These are phyloP conservation scores for Perccottus glenii DNA, from an alignment of 2,113 vertebrate species.

Conservation along the genomic window DNA sequence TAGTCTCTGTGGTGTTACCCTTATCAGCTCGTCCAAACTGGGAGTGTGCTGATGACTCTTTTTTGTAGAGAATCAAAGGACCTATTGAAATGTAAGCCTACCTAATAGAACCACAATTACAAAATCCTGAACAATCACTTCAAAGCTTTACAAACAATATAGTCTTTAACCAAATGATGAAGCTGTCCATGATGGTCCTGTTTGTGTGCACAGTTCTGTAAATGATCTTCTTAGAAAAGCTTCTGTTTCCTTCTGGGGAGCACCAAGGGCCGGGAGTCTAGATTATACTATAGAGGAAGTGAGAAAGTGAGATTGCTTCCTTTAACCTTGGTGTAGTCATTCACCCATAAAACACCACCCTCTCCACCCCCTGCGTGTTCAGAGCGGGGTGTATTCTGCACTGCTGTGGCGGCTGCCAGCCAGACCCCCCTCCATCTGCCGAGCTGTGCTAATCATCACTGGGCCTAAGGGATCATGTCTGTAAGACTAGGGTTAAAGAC, in stretches of 20 bases:
- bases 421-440: constrained; percentile 58
- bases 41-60: no score
- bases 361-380: neutral
- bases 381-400: neutral
- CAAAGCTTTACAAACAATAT: no score
- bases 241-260: constrained; percentile 38
- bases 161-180: no score
- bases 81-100: no score
- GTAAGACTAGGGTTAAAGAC: constrained; percentile 42
- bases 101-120: no score
- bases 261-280: constrained; percentile 24
- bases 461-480: constrained; percentile 58
- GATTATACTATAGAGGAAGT: constrained; percentile 34
- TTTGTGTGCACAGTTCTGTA: no score
- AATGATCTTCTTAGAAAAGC: constrained; percentile 35
- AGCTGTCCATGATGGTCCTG: no score
- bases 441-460: constrained; percentile 51
- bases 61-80: no score
- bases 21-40: no score
- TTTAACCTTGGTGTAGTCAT: constrained; percentile 62
- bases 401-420: constrained; percentile 18
- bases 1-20: no score
- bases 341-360: constrained; percentile 59
- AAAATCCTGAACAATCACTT: no score
- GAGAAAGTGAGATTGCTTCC: constrained; percentile 46